These are phyloP conservation scores for Nemurella pictetii DNA, from an alignment of 2,888 invertebrate genomes.

Conservation along the genomic window DNA sequence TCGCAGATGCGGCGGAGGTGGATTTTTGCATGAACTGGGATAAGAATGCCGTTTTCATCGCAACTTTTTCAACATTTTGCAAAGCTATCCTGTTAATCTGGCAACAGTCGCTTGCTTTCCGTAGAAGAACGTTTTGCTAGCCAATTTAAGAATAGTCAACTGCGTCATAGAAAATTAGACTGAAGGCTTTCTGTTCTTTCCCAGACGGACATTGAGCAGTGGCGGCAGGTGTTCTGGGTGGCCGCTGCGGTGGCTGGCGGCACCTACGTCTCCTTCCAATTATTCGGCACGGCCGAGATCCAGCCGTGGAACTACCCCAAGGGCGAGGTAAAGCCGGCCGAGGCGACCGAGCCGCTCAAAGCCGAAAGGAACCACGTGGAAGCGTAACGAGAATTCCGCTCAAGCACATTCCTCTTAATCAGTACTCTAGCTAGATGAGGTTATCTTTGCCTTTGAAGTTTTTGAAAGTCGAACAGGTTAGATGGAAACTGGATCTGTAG, in stretches of 20 bases:
- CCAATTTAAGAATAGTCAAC: too few relatives aligned
- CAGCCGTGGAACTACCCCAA: constrained; percentile 49
- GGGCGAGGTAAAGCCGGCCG: neutral
- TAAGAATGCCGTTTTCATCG: too few relatives aligned
- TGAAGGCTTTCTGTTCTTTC: neutral
- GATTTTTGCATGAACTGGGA: too few relatives aligned
- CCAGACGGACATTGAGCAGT: constrained; percentile 54
- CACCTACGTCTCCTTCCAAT: constrained; percentile 67
- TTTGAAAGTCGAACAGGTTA: neutral
- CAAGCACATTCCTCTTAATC: neutral
- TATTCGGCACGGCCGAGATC: constrained; percentile 66
- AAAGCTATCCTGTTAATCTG: too few relatives aligned
- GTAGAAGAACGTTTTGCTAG: too few relatives aligned
- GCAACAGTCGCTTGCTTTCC: too few relatives aligned
- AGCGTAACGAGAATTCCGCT: neutral
- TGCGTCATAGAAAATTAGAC: too few relatives aligned
- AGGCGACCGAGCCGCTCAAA: neutral
- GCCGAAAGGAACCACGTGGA: neutral
- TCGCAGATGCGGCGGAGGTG: too few relatives aligned
- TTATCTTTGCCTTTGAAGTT: neutral
- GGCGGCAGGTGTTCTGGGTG: constrained; percentile 67
- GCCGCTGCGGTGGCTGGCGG: constrained; percentile 62
- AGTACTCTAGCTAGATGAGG: neutral
- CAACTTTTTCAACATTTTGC: too few relatives aligned
- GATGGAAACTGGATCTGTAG: neutral